Conservation (phyloP, 2,888 invertebrate species). For the Drosophila vallismaia region DNA sequence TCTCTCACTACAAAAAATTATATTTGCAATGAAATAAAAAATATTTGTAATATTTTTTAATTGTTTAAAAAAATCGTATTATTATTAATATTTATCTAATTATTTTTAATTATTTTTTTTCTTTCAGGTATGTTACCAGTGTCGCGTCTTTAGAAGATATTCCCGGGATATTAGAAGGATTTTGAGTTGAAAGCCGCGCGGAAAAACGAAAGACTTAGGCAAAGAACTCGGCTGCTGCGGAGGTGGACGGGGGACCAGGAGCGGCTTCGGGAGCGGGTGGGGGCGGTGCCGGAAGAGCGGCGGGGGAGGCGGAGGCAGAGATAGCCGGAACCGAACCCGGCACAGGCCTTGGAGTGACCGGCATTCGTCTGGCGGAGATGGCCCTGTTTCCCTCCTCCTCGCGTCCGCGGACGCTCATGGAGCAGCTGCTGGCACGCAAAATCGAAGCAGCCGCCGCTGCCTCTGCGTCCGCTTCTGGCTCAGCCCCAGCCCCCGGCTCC, state of each 20-base stretch:
- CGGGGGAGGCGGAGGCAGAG: not conserved
- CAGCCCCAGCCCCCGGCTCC: slow-evolving; percentile 16
- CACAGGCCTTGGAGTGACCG: not conserved
- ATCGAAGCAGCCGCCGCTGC: slow-evolving; percentile 88
- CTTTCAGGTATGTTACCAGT: slow-evolving; percentile 71
- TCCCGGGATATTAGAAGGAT: slow-evolving; percentile 7
- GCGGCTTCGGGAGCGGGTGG: slow-evolving; percentile 7
- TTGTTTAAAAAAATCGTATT: not conserved
- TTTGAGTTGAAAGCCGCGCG: slow-evolving; percentile 5
- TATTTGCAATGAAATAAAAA: too few species aligned
- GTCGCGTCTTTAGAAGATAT: slow-evolving; percentile 23
- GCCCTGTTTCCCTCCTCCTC: slow-evolving; percentile 85
- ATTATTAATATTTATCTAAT: not conserved
- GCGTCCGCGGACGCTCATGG: slow-evolving; percentile 92
- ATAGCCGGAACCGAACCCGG: not conserved
- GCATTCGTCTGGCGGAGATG: slow-evolving; percentile 62
- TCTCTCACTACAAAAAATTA: too few species aligned
- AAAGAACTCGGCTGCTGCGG: slow-evolving; percentile 60
- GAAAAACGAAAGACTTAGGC: slow-evolving; percentile 78
- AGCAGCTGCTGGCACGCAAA: slow-evolving; percentile 91
- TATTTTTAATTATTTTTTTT: slow-evolving; percentile 7
- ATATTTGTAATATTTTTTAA: not conserved
- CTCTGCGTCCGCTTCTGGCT: slow-evolving; percentile 77
- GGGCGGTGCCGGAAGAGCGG: slow-evolving; percentile 14
- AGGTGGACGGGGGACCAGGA: slow-evolving; percentile 33